Percentiles rank a stretch among this genome's conserved stretches.
Evolutionary conservation across 2,113 vertebrate species (phyloP).

Genomic region (Lophius piscatorius): DNA sequence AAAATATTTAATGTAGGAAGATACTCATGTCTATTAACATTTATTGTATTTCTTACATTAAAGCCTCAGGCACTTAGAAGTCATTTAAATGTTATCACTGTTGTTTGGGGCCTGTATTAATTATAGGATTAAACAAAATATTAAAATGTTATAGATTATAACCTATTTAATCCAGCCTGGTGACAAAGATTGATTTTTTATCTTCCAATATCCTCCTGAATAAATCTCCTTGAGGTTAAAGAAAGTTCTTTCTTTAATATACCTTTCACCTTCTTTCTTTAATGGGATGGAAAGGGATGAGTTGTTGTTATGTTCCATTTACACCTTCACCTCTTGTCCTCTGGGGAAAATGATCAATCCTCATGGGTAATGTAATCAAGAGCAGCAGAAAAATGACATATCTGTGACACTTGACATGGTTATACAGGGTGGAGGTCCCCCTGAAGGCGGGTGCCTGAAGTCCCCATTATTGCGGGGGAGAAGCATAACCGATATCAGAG

Average conservation of each 20-base stretch:
- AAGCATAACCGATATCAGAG: constrained; percentile 61
- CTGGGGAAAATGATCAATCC: constrained; percentile 19
- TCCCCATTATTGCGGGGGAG: constrained; percentile 40
- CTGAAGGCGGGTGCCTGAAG: constrained; percentile 16
- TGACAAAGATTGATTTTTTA: not conserved
- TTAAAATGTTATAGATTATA: too few species aligned
- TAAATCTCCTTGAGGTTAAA: not conserved
- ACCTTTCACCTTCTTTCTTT: not conserved
- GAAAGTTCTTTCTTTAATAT: not conserved
- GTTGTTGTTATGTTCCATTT: constrained; percentile 29
- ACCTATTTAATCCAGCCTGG: not conserved
- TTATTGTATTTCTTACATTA: not conserved
- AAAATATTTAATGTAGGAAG: not conserved
- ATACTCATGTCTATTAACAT: not conserved
- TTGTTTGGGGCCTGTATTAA: not conserved
- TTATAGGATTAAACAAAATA: too few species aligned
- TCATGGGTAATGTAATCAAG: constrained; percentile 2
- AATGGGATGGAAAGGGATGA: not conserved
- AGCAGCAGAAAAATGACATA: not conserved
- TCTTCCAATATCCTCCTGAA: not conserved
- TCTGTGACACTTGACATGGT: too few species aligned
- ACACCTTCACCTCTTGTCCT: constrained; percentile 23
- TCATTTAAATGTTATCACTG: not conserved
- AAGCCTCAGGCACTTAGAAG: not conserved
- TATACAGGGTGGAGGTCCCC: not conserved